Conservation (phyloP, 2,888 invertebrate genomes). For the Idaea biselata region DNA sequence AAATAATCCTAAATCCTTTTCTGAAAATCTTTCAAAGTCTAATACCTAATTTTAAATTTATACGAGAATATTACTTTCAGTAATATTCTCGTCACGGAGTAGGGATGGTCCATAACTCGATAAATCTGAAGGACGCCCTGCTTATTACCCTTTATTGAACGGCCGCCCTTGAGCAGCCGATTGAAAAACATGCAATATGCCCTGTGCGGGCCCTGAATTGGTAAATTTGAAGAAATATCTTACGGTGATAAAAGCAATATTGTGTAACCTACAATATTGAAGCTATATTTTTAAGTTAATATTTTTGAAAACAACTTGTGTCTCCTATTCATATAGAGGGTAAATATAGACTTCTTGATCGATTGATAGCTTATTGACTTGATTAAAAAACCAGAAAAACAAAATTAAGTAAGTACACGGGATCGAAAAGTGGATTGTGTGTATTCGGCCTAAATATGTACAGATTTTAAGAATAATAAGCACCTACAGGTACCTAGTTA, state of each 20-base stretch:
- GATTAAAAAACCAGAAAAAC: too few species aligned
- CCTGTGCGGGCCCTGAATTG: background rate
- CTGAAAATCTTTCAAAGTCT: background rate
- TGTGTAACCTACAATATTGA: background rate
- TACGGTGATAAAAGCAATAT: slow-evolving; percentile 1
- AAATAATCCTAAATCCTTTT: background rate
- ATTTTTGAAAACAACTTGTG: background rate
- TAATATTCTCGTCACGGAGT: background rate
- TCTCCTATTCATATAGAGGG: background rate
- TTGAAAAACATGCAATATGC: slow-evolving; percentile 1
- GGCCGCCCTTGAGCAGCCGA: background rate
- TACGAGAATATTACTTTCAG: too few species aligned
- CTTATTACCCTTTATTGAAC: slow-evolving; percentile 1
- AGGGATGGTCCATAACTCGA: slow-evolving; percentile 4
- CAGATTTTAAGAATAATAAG: too few species aligned
- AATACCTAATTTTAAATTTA: background rate
- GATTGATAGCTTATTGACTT: too few species aligned
- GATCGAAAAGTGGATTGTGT: too few species aligned
- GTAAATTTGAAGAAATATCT: background rate
- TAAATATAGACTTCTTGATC: background rate
- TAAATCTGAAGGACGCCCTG: slow-evolving; percentile 2
- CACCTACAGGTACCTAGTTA: too few species aligned
- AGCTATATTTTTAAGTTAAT: background rate
- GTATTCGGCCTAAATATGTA: too few species aligned
- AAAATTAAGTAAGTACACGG: too few species aligned